These are phyloP conservation scores for Amblyraja radiata DNA, from an alignment of 2,797 vertebrate genomes.

Conservation along the genomic window DNA sequence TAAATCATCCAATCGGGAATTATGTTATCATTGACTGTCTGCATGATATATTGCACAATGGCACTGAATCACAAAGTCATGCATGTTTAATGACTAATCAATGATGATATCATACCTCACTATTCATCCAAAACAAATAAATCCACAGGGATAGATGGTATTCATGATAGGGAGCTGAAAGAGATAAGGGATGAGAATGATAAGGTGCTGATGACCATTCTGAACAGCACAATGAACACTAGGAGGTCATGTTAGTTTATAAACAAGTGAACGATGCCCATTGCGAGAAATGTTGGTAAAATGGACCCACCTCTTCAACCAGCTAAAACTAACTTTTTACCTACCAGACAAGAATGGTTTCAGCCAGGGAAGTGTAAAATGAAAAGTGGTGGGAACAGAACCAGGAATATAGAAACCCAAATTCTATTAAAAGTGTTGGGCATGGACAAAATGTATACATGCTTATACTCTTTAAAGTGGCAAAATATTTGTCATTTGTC, in stretches of 20 bases:
- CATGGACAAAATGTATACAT: background rate
- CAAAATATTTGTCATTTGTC: background rate
- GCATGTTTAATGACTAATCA: constrained; percentile 33
- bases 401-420: background rate
- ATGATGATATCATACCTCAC: constrained; percentile 29
- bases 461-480: background rate
- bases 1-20: constrained; percentile 23
- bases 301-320: background rate
- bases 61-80: constrained; percentile 13
- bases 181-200: background rate
- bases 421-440: background rate
- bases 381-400: background rate
- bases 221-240: background rate
- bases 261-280: background rate
- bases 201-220: constrained; percentile 5
- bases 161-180: background rate
- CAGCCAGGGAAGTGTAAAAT: background rate
- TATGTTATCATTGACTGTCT: constrained; percentile 18
- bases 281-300: background rate
- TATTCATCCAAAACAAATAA: constrained; percentile 28
- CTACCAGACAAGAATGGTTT: background rate
- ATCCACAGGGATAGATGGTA: background rate
- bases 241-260: background rate
- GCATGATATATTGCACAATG: constrained; percentile 27
- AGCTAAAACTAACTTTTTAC: background rate